Evolutionary conservation across 1,140 invertebrate species (phyloP), one percentile per base, ranked within the genome.

Genomic region (Cotesia typhae): DNA sequence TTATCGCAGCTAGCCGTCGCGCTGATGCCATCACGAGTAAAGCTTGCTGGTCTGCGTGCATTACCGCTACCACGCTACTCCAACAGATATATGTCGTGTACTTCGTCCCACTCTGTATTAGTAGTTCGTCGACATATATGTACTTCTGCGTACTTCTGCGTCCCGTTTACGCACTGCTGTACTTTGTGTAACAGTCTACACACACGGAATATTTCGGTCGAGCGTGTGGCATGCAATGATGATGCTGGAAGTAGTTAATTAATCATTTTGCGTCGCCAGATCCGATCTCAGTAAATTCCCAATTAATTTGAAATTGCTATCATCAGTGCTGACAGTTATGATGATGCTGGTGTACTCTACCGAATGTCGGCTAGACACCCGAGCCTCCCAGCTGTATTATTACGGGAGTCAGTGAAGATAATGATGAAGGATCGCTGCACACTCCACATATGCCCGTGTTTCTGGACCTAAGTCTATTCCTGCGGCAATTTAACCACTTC

Each of bases 231-330:
- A 47, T 47, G 57, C 57, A 17, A 66, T 41, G 6, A 53, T 53
- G 55, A 17, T 63, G 7, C 3, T 14, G 14, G 67, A 60, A 3
- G 14, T 17, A 60, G 67, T 51, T 55, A 28, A 82, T 82, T 82
- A 81, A 82, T 82, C 80, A 81, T 72, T 67, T 60, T 64, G 66
- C 76, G 76, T 79, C 80, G 76, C 71, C 67, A 59, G 61, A 72
- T 74, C 65, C 75, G 79, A 81, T 80, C 81, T 76, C 79, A 35
- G 74, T 78, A 76, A 80, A 81, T 80, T 81, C 72, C 74, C 76
- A 80, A 82, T 81, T 82, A 82, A 82, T 81, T 79, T 72, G 71
- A 78, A 80, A 80, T 81, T 78, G 75, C 79, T 76, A 70, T 78
- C 74, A 75, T 78, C 76, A 76, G 75, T 72, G 74, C 75, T 71